phyloP scores from a whole-genome alignment of 2,113 vertebrate genomes.

The Monarcha castaneiventris region DNA sequence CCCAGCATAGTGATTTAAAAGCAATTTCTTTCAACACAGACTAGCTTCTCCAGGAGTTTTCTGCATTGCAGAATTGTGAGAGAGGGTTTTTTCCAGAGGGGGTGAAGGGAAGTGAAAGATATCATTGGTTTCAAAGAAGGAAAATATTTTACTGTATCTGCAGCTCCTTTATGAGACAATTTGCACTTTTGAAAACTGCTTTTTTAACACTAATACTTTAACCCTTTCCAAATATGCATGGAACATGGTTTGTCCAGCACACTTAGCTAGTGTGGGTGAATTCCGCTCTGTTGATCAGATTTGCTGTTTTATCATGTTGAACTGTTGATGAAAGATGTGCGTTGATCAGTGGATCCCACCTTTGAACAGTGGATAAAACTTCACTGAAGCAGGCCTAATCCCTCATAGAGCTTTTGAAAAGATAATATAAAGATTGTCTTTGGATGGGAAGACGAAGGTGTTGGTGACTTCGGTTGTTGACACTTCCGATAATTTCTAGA shows the following conservation, averaged over 20 bases:
- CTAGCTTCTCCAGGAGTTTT: slow-evolving; percentile 12
- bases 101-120: slow-evolving; percentile 42
- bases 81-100: not conserved
- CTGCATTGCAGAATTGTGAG: slow-evolving; percentile 1
- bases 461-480: slow-evolving; percentile 36
- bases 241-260: slow-evolving; percentile 52
- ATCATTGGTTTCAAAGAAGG: slow-evolving; percentile 51
- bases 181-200: slow-evolving; percentile 80
- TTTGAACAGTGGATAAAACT: not conserved
- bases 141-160: slow-evolving; percentile 56
- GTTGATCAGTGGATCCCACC: slow-evolving; percentile 38
- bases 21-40: slow-evolving; percentile 24
- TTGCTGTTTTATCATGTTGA: not conserved
- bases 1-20: slow-evolving; percentile 25
- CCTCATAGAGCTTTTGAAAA: slow-evolving; percentile 26
- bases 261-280: slow-evolving; percentile 36
- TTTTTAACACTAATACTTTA: slow-evolving; percentile 80
- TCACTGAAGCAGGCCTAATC: slow-evolving; percentile 42
- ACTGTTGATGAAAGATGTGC: slow-evolving; percentile 40
- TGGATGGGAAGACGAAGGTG: not conserved
- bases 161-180: slow-evolving; percentile 65
- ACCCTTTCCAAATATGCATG: slow-evolving; percentile 59
- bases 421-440: not conserved
- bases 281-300: slow-evolving; percentile 38
- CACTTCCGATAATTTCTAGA: slow-evolving; percentile 49